Evolutionary conservation across 2,888 invertebrate genomes (phyloP).

Genomic region (Drepanosiphum platanoidis): DNA sequence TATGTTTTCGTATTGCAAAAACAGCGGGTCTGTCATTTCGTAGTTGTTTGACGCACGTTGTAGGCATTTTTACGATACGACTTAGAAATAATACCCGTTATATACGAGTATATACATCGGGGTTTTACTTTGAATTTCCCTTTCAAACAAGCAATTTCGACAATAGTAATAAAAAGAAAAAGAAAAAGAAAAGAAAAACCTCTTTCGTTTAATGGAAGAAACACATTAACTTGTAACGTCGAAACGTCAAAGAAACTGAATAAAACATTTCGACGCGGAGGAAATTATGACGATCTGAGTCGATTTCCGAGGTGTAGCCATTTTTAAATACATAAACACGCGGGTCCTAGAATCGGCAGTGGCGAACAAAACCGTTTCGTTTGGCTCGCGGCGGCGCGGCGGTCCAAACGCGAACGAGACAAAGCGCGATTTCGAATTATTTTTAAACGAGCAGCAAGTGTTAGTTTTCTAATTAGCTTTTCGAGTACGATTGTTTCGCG

Average conservation of each 20-base stretch:
- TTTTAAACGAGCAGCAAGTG: too few species aligned
- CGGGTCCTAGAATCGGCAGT: too few species aligned
- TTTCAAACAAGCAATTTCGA: background rate
- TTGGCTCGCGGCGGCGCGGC: too few species aligned
- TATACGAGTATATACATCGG: background rate
- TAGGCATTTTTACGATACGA: background rate
- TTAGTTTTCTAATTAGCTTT: too few species aligned
- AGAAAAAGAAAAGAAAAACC: too few species aligned
- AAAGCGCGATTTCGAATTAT: too few species aligned
- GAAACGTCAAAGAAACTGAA: conserved; percentile 7
- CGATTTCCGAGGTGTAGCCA: background rate
- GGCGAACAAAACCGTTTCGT: too few species aligned
- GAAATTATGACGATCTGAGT: background rate
- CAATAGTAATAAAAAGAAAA: conserved; percentile 35
- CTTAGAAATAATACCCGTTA: background rate
- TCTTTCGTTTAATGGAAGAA: conserved; percentile 23
- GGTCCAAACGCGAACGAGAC: too few species aligned
- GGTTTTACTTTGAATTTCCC: conserved; percentile 1
- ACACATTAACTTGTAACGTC: conserved; percentile 9
- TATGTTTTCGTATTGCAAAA: too few species aligned
- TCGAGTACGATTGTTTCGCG: too few species aligned
- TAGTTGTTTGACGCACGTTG: background rate
- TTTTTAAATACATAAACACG: background rate
- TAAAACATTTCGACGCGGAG: background rate
- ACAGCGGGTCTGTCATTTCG: too few species aligned